Base-by-base conservation (phyloP, 2,888 invertebrate genomes). In the Caenorhabditis sp. region DNA sequence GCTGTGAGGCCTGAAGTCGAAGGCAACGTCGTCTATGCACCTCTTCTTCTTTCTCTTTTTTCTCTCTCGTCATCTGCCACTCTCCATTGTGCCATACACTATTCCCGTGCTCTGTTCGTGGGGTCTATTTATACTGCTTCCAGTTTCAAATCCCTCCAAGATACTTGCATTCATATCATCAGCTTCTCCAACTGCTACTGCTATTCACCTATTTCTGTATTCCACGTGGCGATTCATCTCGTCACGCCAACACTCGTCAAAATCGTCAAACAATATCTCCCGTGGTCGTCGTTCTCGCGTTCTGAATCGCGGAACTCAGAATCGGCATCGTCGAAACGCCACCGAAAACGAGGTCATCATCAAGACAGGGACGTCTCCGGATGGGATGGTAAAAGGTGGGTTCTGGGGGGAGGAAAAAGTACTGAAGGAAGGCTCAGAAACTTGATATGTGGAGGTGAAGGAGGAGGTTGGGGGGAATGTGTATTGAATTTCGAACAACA, bases 401-500 rank as follows among this genome's bases (percentile, higher is more conserved):
- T 56, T 54, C n/a, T 31, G 16, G 24, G 38, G 31, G 4, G 28
- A 31, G 35, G 22, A 24, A 66, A 24, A 54, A 63, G 44, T 41
- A n/a, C 47, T 49, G 58, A n/a, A n/a, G n/a, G 61, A 31, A 28
- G 59, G 31, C 12, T 19, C 22, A 19, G 19, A 76, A 69, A 76
- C 69, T 61, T 51, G 69, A 76, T 76, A 76, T 28, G 31, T 35
- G 58, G 19, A 56, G 38, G 28, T 49, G 70, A 70, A 56, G 44
- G 31, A 56, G 24, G 70, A 47, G n/a, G 22, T 28, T 31, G 22
- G 38, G 38, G 38, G 38, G 10, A 38, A 38, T 38, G 38, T 54
- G 63, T 76, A 76, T 76, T 61, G 76, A 76, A 76, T 76, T 76
- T 76, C 75, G 66, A 75, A 66, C 64, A 58, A 22, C 74, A 76